Evolutionary conservation across 2,113 vertebrate genomes (phyloP), one percentile per base, ranked within the genome.

Genomic region (Pteropus alecto): DNA sequence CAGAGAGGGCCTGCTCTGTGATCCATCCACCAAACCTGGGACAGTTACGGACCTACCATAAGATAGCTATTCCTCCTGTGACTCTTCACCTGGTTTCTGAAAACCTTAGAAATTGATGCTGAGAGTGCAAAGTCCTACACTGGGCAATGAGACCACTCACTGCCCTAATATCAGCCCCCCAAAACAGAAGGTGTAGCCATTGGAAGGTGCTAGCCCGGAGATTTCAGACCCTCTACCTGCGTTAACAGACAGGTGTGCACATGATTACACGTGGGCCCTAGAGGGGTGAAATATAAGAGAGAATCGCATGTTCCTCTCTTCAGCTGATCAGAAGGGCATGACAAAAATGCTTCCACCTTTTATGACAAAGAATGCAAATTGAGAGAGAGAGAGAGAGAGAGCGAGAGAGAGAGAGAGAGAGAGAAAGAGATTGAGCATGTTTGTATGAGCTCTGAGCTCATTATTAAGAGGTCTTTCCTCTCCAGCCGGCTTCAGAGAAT

Each of bases 401-500:
- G 51, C 19, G 6, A 21, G 30, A 48, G 22, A 11, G 35, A 38
- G 48, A 16, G 2, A 76, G 73, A 33, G 78, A 28, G 54, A 82
- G 22, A 16, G n/a, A 38, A 14, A 28, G 77, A 5, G 7, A 4
- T 1, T 6, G 46, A 46, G 2, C 46, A 46, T 6, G 54, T 61
- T 46, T 83, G 18, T 30, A 11, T 7, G 28, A 63, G 28, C 41
- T 41, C 82, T 81, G 65, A 70, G 85, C 35, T 91, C 73, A 61
- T 81, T 83, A 30, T 74, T 51, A 61, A 74, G 68, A 56, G 46
- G 76, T 54, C 48, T 90, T 95, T 95, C 58, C 77, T 87, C 33
- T 58, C 43, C 30, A 84, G 41, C 21, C 46, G 46, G 54, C 48
- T 67, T 60, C 56, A 86, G 71, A 63, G 56, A 93, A 30, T 51